Base-by-base conservation (phyloP, 2,113 vertebrate genomes). In the Oenanthe melanoleuca region DNA sequence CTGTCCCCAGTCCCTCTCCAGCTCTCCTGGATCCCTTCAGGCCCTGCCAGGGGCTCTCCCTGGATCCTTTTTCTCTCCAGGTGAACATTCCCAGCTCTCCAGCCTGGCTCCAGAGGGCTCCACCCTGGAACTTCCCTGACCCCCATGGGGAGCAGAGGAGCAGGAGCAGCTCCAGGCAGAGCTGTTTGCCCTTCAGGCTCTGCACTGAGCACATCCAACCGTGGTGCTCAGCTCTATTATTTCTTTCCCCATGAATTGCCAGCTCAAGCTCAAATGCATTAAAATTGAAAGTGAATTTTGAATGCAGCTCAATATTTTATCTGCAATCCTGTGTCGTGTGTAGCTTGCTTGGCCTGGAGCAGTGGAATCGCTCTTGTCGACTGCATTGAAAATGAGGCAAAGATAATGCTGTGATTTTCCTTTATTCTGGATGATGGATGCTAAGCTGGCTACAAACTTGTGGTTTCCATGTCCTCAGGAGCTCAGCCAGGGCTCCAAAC, bases 271-370 rank as follows among this genome's bases (percentile, higher is more conserved):
- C 34, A 38, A 69, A 67, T 18, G 40, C 87, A 86, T 73, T 81
- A 52, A 92, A 73, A 86, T 23, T 64, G 55, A 23, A 40, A 90
- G 72, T 47, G 85, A 82, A 75, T 75, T 89, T 70, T 86, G 67
- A 70, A 57, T 73, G 61, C 64, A 93, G 26, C 50, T 87, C 82
- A 65, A 44, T 28, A 53, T 95, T 96, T 97, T 64, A 50, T 72
- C 57, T 79, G 72, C 70, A 82, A 29, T 78, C 22, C 73, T 75
- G 6, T 47, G 18, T 64, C 8, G 9, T 34, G 11, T 55, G 61
- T 38, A 86, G 74, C 88, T 72, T 38, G 53, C 92, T 82, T 79
- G 65, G 45, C 80, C 75, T 14, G 26, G 74, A 92, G 82, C 89
- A 53, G 56, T 60, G 69, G 29, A 92, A 88, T 33, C 26, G n/a